Conservation (phyloP, 2,797 vertebrate genomes). For the Hydrolagus colliei region DNA sequence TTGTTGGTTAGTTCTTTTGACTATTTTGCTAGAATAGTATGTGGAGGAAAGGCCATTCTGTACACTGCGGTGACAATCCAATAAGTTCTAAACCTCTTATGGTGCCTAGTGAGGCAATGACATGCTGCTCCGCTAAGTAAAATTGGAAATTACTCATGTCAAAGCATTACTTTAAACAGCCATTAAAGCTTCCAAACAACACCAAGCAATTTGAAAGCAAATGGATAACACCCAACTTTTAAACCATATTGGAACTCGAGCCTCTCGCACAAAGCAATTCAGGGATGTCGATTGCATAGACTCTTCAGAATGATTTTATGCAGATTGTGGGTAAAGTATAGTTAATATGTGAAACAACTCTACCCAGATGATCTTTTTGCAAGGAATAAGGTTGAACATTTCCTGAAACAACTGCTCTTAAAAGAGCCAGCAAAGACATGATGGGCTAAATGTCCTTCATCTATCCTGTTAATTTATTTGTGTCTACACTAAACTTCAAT, state of each 20-base stretch:
- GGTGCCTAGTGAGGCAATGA: not conserved
- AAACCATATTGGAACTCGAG: not conserved
- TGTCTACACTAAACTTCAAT: no score
- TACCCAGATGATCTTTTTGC: no score
- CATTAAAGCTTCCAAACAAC: conserved; percentile 3
- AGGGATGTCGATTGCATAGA: not conserved
- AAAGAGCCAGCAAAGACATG: no score
- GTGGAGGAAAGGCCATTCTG: not conserved
- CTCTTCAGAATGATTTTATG: not conserved
- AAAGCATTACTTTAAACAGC: conserved; percentile 6
- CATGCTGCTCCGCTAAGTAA: not conserved
- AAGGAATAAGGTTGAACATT: no score
- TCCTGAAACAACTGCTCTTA: no score
- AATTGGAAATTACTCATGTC: conserved; percentile 11
- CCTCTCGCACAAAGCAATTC: not conserved
- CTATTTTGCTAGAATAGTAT: not conserved
- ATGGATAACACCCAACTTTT: not conserved
- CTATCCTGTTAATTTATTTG: no score
- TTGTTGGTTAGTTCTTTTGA: no score
- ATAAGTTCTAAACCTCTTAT: not conserved
- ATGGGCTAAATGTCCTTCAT: no score
- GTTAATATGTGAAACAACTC: no score
- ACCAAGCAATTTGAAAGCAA: not conserved
- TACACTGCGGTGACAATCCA: not conserved
- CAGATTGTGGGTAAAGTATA: not conserved